Conservation (phyloP, 1,140 invertebrate genomes). For the Plodia interpunctella region DNA sequence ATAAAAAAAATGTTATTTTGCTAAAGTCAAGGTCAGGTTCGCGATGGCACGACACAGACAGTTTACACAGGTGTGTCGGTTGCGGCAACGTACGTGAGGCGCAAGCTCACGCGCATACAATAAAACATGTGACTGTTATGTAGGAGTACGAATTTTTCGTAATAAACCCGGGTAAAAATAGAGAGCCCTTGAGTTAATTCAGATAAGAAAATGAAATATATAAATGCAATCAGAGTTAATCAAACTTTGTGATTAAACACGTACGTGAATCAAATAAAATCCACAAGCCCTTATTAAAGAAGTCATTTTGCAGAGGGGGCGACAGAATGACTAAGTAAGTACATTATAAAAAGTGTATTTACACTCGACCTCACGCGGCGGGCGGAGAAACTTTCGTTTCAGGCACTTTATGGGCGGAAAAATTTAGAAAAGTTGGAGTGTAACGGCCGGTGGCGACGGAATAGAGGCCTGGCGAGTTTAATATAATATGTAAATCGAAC, state of each 20-base stretch:
- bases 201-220: not conserved
- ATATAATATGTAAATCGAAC: conserved; percentile 76
- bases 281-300: conserved; percentile 46
- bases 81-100: conserved; percentile 2
- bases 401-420: conserved; percentile 72
- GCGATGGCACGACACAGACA: not conserved
- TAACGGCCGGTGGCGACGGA: conserved; percentile 68
- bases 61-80: conserved; percentile 17
- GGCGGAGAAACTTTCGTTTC: conserved; percentile 66
- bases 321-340: conserved; percentile 68
- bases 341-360: conserved; percentile 75
- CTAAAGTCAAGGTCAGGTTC: conserved; percentile 10
- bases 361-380: conserved; percentile 67
- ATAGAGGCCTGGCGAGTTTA: conserved; percentile 58
- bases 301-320: conserved; percentile 44
- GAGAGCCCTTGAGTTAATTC: not conserved
- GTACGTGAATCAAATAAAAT: conserved; percentile 15
- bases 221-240: too few species aligned
- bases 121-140: conserved; percentile 1
- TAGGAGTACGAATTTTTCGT: not conserved
- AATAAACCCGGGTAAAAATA: not conserved
- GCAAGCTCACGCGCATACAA: conserved; percentile 6
- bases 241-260: too few species aligned
- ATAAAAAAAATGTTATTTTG: not conserved
- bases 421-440: conserved; percentile 73